Evolutionary conservation across 2,113 vertebrate species (phyloP), one percentile per base, ranked within the genome.

Genomic region (Capreolus pygargus): DNA sequence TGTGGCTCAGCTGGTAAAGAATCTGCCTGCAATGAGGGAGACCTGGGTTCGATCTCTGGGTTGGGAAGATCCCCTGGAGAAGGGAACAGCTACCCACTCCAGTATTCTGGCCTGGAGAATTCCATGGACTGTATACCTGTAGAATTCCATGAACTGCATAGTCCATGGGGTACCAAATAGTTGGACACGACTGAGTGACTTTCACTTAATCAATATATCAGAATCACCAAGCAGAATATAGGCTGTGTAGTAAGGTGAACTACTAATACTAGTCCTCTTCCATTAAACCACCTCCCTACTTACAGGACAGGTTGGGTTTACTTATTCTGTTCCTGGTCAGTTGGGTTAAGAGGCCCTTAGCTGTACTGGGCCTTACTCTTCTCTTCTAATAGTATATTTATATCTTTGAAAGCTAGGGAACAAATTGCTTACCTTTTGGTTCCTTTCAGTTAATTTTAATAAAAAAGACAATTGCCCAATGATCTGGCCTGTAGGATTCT

Each of bases 341-440:
- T 19, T 84, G 21, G 19, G n/a, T 89, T 83, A 91, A 43, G 47
- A 95, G 43, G 14, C 1, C 15, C 55, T 96, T 89, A 78, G 43
- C 43, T 83, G 39, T 78, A 27, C 55, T 81, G 45, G 27, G 27
- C 55, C 58, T 92, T 33, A 45, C 13, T 57, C 45, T 95, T 97
- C 50, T 90, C 43, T 79, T 96, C 70, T 92, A 79, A 57, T 61
- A 52, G 85, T 88, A n/a, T 52, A 93, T 58, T 86, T 76, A 57
- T 67, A 55, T 60, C 82, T 83, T 89, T 94, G 50, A 92, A 85
- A 95, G 45, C 5, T 95, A 19, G 17, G 39, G 17, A 81, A 91
- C n/a, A 93, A n/a, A 95, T 76, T 50, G 57, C 78, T 97, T 86
- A 86, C 4, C 61, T 89, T 95, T 93, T 78, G n/a, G 27, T 64